Evolutionary conservation across 2,888 invertebrate genomes (phyloP), one percentile per base, ranked within the genome.

Genomic region (Hedya salicella): DNA sequence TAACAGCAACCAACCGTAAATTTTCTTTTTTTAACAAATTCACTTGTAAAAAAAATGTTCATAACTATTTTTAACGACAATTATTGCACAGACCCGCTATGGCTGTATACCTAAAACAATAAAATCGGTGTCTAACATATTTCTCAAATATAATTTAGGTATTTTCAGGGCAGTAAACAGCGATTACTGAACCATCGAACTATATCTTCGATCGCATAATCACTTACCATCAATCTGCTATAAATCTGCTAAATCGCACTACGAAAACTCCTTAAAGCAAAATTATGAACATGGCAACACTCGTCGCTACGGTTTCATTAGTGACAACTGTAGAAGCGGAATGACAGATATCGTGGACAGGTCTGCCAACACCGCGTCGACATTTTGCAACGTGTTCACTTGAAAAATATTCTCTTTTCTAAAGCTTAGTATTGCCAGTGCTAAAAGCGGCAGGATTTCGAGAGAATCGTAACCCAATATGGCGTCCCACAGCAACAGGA

Each of bases 401-500:
- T 94, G 94, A 87, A 97, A 94, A 48, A 98, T 93, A 86, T 97
- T 97, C 76, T 97, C 96, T 80, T 96, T 96, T 30, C 98, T 93
- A 79, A 97, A 97, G 79, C 96, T 96, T 25, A 98, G 88, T 75
- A 98, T 97, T 14, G 96, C 95, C 42, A 97, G 95, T 0, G 98
- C 97, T 62, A 98, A 93, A n/a, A 97, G 87, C 0, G 98, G 95
- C 62, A 99, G 93, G 40, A 98, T 95, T 87, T 98, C 98, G 67
- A 98, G 87, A 6, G 98, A 97, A 85, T 98, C 98, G 83, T 97
- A 98, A 3, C 98, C 98, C 11, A 99, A 93, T 69, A 94, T 93
- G 75, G 98, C 93, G 86, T 99, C 99, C 99, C 99, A 99, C 13
- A 99, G 92, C 46, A 97, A 95, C 2, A 99, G 91, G 0, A 99